phyloP scores from a whole-genome alignment of 2,797 vertebrate species.

The Cygnus olor region DNA sequence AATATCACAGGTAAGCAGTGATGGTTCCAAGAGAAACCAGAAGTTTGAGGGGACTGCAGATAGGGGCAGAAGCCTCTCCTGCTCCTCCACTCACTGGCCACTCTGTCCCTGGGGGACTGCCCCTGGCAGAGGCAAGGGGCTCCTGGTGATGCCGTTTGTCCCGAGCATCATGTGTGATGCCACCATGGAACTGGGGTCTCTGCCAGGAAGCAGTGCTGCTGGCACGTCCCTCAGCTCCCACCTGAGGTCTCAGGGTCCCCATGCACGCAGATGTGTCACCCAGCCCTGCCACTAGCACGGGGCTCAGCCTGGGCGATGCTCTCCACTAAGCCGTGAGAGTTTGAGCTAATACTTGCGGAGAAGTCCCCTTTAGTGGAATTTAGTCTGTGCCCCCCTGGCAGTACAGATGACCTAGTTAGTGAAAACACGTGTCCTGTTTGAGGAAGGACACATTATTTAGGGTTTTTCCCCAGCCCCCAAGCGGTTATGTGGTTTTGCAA shows the following conservation, averaged over 20 bases:
- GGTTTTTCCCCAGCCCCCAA: neutral
- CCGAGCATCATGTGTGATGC: neutral
- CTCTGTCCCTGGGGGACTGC: neutral
- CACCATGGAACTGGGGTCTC: neutral
- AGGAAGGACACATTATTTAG: neutral
- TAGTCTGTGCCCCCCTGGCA: neutral
- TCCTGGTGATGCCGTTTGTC: neutral
- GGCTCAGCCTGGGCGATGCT: neutral
- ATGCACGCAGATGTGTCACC: neutral
- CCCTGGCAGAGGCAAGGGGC: neutral
- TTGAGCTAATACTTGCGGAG: accelerated
- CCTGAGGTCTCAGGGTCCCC: neutral
- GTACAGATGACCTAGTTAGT: neutral
- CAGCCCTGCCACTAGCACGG: neutral
- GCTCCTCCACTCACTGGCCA: neutral
- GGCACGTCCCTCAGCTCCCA: accelerated
- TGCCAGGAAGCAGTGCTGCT: neutral
- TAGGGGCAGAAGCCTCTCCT: neutral
- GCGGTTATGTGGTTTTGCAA: neutral
- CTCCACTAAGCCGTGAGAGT: accelerated
- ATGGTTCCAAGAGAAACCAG: neutral
- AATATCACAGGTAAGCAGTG: constrained; percentile 22
- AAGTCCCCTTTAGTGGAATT: neutral
- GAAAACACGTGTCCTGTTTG: neutral
- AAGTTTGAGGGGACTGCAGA: neutral